Evolutionary conservation across 2,797 vertebrate genomes (phyloP).

Genomic region (Centroberyx gerrardi): DNA sequence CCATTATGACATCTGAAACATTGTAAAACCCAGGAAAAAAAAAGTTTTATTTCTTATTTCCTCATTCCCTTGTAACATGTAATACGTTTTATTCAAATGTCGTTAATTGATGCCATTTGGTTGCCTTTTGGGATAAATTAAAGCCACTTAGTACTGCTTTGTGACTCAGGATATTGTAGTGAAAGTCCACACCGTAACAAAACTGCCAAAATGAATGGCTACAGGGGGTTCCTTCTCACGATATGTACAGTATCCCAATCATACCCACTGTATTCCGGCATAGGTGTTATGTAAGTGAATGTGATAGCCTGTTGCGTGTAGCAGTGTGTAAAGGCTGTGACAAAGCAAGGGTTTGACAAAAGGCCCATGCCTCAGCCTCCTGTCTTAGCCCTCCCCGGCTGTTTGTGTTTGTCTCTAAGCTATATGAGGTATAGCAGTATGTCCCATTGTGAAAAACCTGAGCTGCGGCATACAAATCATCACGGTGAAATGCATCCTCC

Average conservation of each 20-base stretch:
- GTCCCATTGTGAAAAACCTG: conserved; percentile 22
- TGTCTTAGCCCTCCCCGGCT: neutral
- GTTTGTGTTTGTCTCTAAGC: conserved; percentile 27
- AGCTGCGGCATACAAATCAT: conserved; percentile 5
- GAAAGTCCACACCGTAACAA: neutral
- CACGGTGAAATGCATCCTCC: conserved; percentile 32
- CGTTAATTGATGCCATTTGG: neutral
- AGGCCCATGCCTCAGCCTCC: conserved; percentile 19
- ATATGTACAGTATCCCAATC: neutral
- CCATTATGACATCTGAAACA: too few relatives aligned
- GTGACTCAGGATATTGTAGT: neutral
- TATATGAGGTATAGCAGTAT: conserved; percentile 26
- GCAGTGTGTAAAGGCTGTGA: conserved; percentile 20
- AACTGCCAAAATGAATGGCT: neutral
- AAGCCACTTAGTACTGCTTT: neutral
- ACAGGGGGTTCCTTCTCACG: conserved; percentile 26
- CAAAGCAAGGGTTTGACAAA: conserved; percentile 43
- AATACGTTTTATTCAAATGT: too few relatives aligned
- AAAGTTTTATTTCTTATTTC: too few relatives aligned
- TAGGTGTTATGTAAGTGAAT: conserved; percentile 51
- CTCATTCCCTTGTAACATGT: too few relatives aligned
- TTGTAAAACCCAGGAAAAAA: too few relatives aligned
- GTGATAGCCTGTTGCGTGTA: conserved; percentile 49
- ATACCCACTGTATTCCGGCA: neutral
- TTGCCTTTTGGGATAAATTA: neutral